Conservation (phyloP, 2,113 vertebrate genomes). For the Grantiella picta region DNA sequence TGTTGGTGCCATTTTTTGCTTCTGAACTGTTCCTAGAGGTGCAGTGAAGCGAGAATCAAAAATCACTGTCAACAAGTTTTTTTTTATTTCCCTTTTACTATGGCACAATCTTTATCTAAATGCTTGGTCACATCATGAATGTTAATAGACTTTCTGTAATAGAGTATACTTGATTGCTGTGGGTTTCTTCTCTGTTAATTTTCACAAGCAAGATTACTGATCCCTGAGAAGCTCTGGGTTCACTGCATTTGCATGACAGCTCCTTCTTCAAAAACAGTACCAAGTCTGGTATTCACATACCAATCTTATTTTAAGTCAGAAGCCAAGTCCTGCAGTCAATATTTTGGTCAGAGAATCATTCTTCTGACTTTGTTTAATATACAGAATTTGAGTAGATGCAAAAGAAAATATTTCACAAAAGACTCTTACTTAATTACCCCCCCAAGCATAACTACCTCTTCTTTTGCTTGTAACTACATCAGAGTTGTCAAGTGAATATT, state of each 20-base stretch:
- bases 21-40: neutral
- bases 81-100: neutral
- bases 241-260: neutral
- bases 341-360: neutral
- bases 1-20: neutral
- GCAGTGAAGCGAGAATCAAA: neutral
- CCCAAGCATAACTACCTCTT: neutral
- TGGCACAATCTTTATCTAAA: neutral
- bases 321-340: neutral
- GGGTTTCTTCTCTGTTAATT: neutral
- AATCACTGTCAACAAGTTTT: neutral
- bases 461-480: neutral
- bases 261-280: neutral
- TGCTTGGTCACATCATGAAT: neutral
- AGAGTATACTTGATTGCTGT: neutral
- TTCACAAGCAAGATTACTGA: neutral
- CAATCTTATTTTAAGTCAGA: neutral
- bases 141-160: neutral
- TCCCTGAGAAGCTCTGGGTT: neutral
- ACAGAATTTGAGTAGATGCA: neutral
- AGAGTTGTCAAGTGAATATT: neutral
- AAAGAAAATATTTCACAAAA: neutral
- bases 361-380: neutral
- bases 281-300: neutral
- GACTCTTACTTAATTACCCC: neutral